Percentiles rank a stretch among this genome's conserved stretches.
phyloP scores from a whole-genome alignment of 1,140 invertebrate genomes.

The Amyelois transitella region DNA sequence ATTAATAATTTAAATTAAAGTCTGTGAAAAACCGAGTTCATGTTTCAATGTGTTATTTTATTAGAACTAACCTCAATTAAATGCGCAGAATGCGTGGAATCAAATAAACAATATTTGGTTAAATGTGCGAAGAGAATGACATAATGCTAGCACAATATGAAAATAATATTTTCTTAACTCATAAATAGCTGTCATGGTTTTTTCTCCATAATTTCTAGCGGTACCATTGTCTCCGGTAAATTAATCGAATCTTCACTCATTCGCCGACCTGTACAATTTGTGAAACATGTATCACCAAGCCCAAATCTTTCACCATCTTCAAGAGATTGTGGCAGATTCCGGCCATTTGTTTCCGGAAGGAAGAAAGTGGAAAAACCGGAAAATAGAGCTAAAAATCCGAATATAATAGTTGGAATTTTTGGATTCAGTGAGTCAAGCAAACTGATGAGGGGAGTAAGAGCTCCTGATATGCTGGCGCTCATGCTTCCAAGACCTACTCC shows the following conservation, averaged over 20 bases:
- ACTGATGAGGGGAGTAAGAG: constrained; percentile 87
- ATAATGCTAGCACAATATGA: too few relatives aligned
- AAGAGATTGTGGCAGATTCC: constrained; percentile 87
- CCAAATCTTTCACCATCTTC: constrained; percentile 91
- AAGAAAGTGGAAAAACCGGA: constrained; percentile 85
- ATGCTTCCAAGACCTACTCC: constrained; percentile 90
- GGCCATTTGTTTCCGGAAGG: constrained; percentile 87
- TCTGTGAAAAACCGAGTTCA: too few relatives aligned
- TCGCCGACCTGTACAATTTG: constrained; percentile 86
- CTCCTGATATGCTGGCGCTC: constrained; percentile 89
- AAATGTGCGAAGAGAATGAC: too few relatives aligned
- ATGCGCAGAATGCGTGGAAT: too few relatives aligned
- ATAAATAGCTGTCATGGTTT: constrained; percentile 27
- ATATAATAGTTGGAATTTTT: constrained; percentile 82
- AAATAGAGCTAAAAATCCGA: constrained; percentile 83
- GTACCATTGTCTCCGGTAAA: constrained; percentile 62
- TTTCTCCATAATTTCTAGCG: constrained; percentile 49
- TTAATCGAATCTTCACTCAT: constrained; percentile 78
- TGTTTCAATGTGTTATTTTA: too few relatives aligned
- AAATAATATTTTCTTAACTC: too few relatives aligned
- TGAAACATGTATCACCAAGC: constrained; percentile 85
- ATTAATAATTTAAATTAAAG: too few relatives aligned
- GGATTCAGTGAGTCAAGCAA: constrained; percentile 79
- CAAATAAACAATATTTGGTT: too few relatives aligned
- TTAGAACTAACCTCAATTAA: too few relatives aligned